Conservation (phyloP, 2,888 invertebrate genomes). For the Leptopilina myrica region DNA sequence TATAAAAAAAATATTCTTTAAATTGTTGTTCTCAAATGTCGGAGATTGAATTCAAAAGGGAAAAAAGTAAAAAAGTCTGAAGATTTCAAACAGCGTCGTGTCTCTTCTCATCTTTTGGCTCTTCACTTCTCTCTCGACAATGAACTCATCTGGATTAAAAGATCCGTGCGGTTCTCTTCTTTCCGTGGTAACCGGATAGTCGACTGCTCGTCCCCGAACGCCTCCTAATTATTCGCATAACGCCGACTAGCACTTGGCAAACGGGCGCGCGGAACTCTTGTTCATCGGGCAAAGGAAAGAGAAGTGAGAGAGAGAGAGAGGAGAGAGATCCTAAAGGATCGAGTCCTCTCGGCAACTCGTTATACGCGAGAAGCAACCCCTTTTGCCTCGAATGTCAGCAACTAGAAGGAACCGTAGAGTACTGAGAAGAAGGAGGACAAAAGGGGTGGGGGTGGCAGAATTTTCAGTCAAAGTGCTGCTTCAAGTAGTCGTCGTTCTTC, state of each 20-base stretch:
- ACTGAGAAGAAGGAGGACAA: too few relatives aligned
- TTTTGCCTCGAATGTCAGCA: slow-evolving; percentile 43
- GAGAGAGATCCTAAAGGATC: slow-evolving; percentile 39
- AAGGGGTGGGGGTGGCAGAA: background rate
- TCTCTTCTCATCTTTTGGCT: slow-evolving; percentile 31
- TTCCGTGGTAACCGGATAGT: slow-evolving; percentile 56
- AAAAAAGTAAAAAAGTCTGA: slow-evolving; percentile 8
- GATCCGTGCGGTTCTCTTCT: slow-evolving; percentile 54
- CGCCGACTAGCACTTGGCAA: slow-evolving; percentile 45
- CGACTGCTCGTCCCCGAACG: slow-evolving; percentile 47
- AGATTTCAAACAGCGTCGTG: slow-evolving; percentile 17
- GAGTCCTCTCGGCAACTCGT: slow-evolving; percentile 32
- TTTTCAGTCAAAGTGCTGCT: slow-evolving; percentile 37
- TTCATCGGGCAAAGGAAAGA: slow-evolving; percentile 32
- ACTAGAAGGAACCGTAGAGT: background rate
- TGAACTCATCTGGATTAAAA: slow-evolving; percentile 54
- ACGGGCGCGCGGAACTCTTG: slow-evolving; percentile 42
- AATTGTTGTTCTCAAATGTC: slow-evolving; percentile 28
- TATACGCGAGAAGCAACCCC: slow-evolving; percentile 31
- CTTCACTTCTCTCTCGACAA: slow-evolving; percentile 16
- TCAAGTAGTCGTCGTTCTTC: slow-evolving; percentile 24
- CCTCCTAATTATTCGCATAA: slow-evolving; percentile 54
- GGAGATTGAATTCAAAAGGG: slow-evolving; percentile 13
- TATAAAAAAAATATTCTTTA: background rate
- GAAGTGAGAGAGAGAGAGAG: slow-evolving; percentile 13